These are phyloP conservation scores for Rambutsinella grinnellia DNA, from an alignment of 2,888 invertebrate genomes.

Conservation along the genomic window DNA sequence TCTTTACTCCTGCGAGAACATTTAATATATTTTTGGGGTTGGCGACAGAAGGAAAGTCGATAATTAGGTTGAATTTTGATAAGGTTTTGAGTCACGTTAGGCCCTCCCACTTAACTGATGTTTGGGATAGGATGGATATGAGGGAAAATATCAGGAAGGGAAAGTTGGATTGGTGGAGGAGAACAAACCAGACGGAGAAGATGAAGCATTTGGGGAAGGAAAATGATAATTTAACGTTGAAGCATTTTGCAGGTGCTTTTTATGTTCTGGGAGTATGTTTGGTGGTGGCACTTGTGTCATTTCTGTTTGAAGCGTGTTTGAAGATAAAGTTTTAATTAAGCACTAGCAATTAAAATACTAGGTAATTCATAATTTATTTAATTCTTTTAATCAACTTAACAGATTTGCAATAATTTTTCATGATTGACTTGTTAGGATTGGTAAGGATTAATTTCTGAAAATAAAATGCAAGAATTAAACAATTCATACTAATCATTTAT, in stretches of 20 bases:
- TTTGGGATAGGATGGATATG: slow-evolving; percentile 55
- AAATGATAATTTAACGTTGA: slow-evolving; percentile 48
- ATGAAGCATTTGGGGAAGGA: slow-evolving; percentile 12
- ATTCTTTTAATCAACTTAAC: too few relatives aligned
- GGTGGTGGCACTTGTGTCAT: slow-evolving; percentile 2
- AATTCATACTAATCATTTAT: too few relatives aligned
- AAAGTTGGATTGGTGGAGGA: slow-evolving; percentile 55
- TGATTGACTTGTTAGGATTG: too few relatives aligned
- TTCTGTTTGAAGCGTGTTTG: neutral
- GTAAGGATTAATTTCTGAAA: too few relatives aligned
- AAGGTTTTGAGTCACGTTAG: slow-evolving; percentile 41
- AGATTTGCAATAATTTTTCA: too few relatives aligned
- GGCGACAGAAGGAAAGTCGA: slow-evolving; percentile 48
- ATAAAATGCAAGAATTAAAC: too few relatives aligned
- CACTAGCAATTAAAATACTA: too few relatives aligned
- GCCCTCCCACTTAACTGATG: slow-evolving; percentile 40
- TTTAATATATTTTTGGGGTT: slow-evolving; percentile 50
- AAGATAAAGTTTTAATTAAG: too few relatives aligned
- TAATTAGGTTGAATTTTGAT: slow-evolving; percentile 53
- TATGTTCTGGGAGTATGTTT: slow-evolving; percentile 27
- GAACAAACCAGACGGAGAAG: slow-evolving; percentile 50
- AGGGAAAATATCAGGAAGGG: slow-evolving; percentile 46
- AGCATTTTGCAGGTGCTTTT: slow-evolving; percentile 53
- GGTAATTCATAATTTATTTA: too few relatives aligned
- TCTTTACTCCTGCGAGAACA: slow-evolving; percentile 54